Base-by-base conservation (phyloP, 2,888 invertebrate species). In the Zhengitettix transpicula region DNA sequence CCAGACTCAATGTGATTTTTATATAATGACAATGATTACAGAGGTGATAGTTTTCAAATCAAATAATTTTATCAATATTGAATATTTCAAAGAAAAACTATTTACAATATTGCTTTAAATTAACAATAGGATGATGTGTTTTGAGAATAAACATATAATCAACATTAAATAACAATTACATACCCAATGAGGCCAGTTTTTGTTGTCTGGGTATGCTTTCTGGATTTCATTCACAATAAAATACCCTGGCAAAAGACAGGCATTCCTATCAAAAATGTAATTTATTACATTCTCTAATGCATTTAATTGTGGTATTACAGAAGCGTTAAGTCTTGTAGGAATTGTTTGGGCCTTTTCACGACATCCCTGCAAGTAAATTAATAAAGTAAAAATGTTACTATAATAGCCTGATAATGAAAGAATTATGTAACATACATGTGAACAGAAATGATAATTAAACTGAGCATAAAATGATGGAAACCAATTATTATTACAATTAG, bases 211-310 rank as follows among this genome's bases (percentile, higher is more conserved):
- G 72, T 86, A 87, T 55, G 85, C 84, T 71, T 96, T 96, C 68
- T 91, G 89, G 65, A 97, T 86, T 77, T 97, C 96, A 71, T 94
- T 95, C 0, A 94, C 90, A 64, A 97, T 87, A 67, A 98, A 89
- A 73, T 97, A 97, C 9, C 92, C 92, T 1, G 97, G 97, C 60
- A 97, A 74, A 47, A 97, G 77, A 68, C 94, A 94, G 28, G 90
- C 87, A 73, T 93, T 89, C 47, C 96, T 79, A 72, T 97, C 91
- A 76, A 96, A 90, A 68, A 97, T 93, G 68, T 89, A 87, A 65
- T 87, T 83, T 63, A 95, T 83, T 1, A 95, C 85, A 70, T 83
- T 83, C 66, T 89, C 82, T 42, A 95, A 76, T 10, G 87, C 87
- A 70, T 87, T 83, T 61, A 92, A 75, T 72, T 92, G 91, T 0